A percentile compares a stretch with the other conserved stretches of the same genome.
Evolutionary conservation across 1,140 invertebrate genomes (phyloP).

Genomic region (Pristionchus pacificus): DNA sequence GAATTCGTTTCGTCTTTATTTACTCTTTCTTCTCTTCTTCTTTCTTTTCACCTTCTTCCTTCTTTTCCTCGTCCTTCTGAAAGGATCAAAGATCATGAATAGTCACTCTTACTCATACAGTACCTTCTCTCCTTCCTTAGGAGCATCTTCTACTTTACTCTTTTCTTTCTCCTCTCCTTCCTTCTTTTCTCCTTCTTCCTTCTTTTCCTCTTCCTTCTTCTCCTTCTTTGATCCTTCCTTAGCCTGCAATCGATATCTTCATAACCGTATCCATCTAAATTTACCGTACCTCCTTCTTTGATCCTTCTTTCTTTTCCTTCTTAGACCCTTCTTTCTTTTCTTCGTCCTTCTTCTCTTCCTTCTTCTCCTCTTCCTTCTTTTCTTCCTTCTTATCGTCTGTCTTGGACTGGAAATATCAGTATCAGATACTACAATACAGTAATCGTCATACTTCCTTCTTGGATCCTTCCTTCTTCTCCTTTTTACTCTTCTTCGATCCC

Average conservation of each 20-base stretch:
- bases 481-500: neutral
- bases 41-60: no score
- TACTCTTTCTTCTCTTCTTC: no score
- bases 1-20: no score
- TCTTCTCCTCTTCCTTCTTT: conserved; percentile 7
- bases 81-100: no score
- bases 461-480: neutral
- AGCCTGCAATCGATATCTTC: no score
- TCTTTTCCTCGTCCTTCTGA: no score
- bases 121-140: no score
- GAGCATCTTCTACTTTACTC: no score
- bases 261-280: no score
- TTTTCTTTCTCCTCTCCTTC: neutral
- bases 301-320: conserved; percentile 4
- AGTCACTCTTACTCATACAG: no score
- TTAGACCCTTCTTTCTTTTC: neutral
- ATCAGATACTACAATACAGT: conserved; percentile 6
- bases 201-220: neutral
- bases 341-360: neutral
- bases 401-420: conserved; percentile 3
- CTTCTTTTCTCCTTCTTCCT: neutral
- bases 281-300: no score
- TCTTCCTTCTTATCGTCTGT: conserved; percentile 6
- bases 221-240: conserved; percentile 4
- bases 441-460: neutral